phyloP scores from a whole-genome alignment of 2,113 vertebrate genomes.

The Petaurus breviceps region DNA sequence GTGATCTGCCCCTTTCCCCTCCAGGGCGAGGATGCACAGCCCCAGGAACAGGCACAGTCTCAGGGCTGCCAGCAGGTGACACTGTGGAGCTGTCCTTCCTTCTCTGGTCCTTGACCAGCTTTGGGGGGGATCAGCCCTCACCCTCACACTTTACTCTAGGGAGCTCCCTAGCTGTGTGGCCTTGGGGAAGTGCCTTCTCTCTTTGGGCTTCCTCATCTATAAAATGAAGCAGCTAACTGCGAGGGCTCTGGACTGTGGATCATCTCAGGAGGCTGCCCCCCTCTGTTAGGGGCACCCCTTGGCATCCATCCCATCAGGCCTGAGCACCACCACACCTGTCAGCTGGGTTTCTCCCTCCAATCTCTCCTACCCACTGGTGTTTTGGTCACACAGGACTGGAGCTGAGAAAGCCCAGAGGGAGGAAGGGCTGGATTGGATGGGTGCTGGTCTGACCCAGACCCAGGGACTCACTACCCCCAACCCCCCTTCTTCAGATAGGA shows the following conservation, averaged over 20 bases:
- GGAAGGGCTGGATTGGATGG: not conserved
- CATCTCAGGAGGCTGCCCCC: not conserved
- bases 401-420: not conserved
- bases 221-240: not conserved
- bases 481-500: no score
- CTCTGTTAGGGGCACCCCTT: not conserved
- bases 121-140: no score
- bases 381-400: not conserved
- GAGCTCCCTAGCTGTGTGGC: not conserved
- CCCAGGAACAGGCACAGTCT: no score
- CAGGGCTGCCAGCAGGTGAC: conserved; percentile 43
- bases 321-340: no score
- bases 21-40: not conserved
- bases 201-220: not conserved
- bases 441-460: not conserved
- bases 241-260: not conserved
- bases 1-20: not conserved
- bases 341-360: not conserved
- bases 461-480: no score
- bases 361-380: not conserved
- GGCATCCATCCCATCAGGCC: no score
- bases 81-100: not conserved
- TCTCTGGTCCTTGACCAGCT: accelerated
- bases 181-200: not conserved
- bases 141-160: not conserved